Percentiles rank a stretch among this genome's conserved stretches.
phyloP scores from a whole-genome alignment of 2,113 vertebrate species.

The Lophura nycthemera region DNA sequence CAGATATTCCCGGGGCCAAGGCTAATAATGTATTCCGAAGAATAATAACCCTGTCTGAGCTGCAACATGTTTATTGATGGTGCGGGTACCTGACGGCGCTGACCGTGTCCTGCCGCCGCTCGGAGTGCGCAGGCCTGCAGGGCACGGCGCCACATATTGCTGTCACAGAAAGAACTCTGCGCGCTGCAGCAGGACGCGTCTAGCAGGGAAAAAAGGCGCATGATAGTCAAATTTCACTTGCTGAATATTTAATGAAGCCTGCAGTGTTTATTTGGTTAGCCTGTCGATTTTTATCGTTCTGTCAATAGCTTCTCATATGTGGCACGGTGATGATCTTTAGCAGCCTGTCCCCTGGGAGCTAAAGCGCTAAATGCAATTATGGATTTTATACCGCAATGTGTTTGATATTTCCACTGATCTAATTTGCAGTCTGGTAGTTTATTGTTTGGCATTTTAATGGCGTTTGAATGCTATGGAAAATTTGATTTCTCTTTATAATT shows the following conservation, averaged over 20 bases:
- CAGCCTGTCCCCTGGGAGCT: slow-evolving; percentile 90
- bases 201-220: slow-evolving; percentile 22
- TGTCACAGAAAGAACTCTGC: slow-evolving; percentile 71
- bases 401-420: slow-evolving; percentile 99
- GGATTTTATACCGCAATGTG: slow-evolving; percentile 99
- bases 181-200: slow-evolving; percentile 66
- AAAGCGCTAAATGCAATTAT: slow-evolving; percentile 99
- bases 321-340: slow-evolving; percentile 98
- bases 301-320: slow-evolving; percentile 98
- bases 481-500: slow-evolving; percentile 99
- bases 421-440: slow-evolving; percentile 99
- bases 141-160: slow-evolving; percentile 79
- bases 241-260: slow-evolving; percentile 99
- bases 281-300: slow-evolving; percentile 99
- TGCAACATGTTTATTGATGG: slow-evolving; percentile 62
- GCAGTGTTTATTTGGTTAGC: slow-evolving; percentile 98
- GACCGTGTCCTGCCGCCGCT: too few species aligned
- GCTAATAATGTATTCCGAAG: slow-evolving; percentile 69
- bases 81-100: slow-evolving; percentile 74
- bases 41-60: slow-evolving; percentile 55
- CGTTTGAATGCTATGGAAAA: slow-evolving; percentile 99
- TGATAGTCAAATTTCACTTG: slow-evolving; percentile 94
- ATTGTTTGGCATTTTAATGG: slow-evolving; percentile 99
- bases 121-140: too few species aligned
- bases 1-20: slow-evolving; percentile 58